phyloP scores from a whole-genome alignment of 53 echinoderm and acorn worm genomes.

The Holothuria leucospilota region DNA sequence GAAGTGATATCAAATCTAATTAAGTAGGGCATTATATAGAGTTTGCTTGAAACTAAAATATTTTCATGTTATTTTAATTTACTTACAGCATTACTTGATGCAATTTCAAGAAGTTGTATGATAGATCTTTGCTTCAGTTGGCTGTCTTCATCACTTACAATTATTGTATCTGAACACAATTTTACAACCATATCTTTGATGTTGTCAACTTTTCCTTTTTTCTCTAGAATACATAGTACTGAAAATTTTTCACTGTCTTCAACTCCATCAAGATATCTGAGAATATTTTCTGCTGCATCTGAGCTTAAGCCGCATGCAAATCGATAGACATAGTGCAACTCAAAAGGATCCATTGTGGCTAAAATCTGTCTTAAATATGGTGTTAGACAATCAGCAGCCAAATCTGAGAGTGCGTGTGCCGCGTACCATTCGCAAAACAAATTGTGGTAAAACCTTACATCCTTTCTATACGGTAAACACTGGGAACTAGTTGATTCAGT shows the following conservation, averaged over 20 bases:
- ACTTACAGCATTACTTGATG: conserved; percentile 5
- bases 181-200: not conserved
- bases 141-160: conserved; percentile 4
- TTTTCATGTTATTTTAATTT: too few species aligned
- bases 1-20: too few species aligned
- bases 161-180: not conserved
- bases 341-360: not conserved
- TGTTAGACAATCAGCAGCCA: not conserved
- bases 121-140: conserved; percentile 10
- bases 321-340: conserved; percentile 11
- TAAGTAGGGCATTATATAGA: too few species aligned
- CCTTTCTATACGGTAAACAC: too few species aligned
- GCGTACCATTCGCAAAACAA: conserved; percentile 29
- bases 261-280: not conserved
- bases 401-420: not conserved
- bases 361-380: not conserved
- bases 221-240: conserved; percentile 4
- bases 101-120: not conserved
- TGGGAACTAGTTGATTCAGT: too few species aligned
- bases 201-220: conserved; percentile 10
- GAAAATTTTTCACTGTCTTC: conserved; percentile 13
- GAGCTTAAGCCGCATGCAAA: not conserved
- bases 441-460: conserved; percentile 8
- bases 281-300: not conserved
- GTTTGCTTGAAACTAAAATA: too few species aligned